Conservation (phyloP, 2,797 vertebrate species). For the Sciaenops ocellatus region DNA sequence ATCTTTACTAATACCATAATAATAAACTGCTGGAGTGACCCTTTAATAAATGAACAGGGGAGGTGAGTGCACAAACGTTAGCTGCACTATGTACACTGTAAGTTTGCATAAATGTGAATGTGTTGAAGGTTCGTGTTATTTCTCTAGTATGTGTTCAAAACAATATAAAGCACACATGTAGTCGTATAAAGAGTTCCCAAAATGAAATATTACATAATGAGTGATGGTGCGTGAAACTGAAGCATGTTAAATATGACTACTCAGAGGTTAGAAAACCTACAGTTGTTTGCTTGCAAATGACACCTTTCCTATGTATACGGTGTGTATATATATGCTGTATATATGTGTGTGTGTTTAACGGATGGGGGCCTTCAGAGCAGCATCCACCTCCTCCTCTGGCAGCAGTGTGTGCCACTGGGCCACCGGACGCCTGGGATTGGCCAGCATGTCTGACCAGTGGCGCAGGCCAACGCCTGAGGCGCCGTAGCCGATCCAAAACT, state of each 20-base stretch:
- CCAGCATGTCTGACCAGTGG: constrained; percentile 95
- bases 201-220: constrained; percentile 25
- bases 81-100: not conserved
- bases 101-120: not conserved
- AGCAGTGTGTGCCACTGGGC: constrained; percentile 93
- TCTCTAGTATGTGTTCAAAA: constrained; percentile 7
- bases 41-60: too few relatives aligned
- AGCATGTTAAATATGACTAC: not conserved
- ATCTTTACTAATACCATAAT: not conserved
- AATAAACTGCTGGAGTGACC: too few relatives aligned
- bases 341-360: constrained; percentile 72
- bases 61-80: not conserved
- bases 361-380: constrained; percentile 86
- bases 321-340: not conserved
- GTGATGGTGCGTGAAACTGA: not conserved
- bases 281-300: not conserved
- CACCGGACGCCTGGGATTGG: constrained; percentile 92
- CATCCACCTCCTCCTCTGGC: constrained; percentile 89
- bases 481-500: constrained; percentile 90
- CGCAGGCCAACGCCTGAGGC: constrained; percentile 89
- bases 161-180: constrained; percentile 24
- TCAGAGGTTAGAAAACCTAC: constrained; percentile 11
- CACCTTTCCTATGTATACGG: not conserved
- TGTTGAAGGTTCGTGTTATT: not conserved
- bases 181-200: not conserved